These are phyloP conservation scores for Wiebesia pumilae DNA, from an alignment of 1,140 invertebrate genomes.

Conservation along the genomic window DNA sequence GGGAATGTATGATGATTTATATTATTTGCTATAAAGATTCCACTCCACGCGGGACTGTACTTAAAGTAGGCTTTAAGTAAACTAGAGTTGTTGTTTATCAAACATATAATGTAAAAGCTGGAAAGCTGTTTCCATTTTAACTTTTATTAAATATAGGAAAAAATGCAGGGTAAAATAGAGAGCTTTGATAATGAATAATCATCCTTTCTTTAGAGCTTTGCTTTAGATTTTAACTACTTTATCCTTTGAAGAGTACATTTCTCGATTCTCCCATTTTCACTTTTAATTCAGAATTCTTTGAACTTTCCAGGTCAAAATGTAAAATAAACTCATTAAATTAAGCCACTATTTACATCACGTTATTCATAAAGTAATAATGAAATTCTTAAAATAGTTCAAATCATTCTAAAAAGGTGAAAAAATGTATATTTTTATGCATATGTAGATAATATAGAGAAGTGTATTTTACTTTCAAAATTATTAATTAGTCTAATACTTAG, in stretches of 20 bases:
- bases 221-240: not conserved
- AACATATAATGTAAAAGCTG: not conserved
- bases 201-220: not conserved
- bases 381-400: not conserved
- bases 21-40: not conserved
- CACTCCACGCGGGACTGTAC: not conserved
- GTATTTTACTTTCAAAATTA: not conserved
- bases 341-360: not conserved
- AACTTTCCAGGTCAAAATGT: not conserved
- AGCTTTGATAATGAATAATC: not conserved
- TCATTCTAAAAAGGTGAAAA: not conserved
- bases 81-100: not conserved
- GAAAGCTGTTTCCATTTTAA: not conserved
- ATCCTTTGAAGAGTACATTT: not conserved
- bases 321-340: not conserved
- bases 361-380: not conserved
- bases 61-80: not conserved
- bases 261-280: not conserved
- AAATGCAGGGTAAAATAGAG: not conserved
- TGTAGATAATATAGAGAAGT: not conserved
- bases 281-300: not conserved
- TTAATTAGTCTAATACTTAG: too few relatives aligned
- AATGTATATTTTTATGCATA: not conserved
- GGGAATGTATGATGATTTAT: conserved; percentile 29
- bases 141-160: not conserved